phyloP scores from a whole-genome alignment of 2,888 invertebrate species.

The Brachyptera putata region DNA sequence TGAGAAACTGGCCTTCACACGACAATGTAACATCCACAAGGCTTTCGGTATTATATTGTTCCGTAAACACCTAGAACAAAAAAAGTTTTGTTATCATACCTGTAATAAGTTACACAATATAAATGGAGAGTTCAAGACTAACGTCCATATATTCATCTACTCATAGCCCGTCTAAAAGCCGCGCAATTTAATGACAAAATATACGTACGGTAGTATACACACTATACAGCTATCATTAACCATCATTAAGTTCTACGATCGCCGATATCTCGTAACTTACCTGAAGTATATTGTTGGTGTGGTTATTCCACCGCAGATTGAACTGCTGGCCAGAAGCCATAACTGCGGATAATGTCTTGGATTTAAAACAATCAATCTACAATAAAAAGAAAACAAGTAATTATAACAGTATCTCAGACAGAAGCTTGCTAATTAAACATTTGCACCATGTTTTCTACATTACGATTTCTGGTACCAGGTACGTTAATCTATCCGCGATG shows the following conservation, averaged over 20 bases:
- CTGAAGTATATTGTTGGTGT: constrained; percentile 48
- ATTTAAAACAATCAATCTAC: background rate
- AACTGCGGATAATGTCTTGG: too few relatives aligned
- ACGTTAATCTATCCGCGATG: too few relatives aligned
- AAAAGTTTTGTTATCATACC: background rate
- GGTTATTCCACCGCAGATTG: constrained; percentile 51
- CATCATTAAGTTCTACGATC: too few relatives aligned
- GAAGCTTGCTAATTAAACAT: background rate
- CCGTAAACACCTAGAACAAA: constrained; percentile 43
- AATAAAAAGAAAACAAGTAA: too few relatives aligned
- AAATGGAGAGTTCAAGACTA: too few relatives aligned
- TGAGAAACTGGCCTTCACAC: constrained; percentile 48
- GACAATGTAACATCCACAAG: constrained; percentile 49
- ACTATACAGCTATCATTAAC: too few relatives aligned
- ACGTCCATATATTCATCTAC: too few relatives aligned
- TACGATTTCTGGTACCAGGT: too few relatives aligned
- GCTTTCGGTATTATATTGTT: constrained; percentile 45
- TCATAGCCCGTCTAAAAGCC: too few relatives aligned
- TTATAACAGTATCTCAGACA: background rate
- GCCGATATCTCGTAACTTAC: too few relatives aligned
- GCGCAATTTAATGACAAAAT: too few relatives aligned
- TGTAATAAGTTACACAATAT: background rate
- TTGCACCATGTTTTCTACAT: background rate
- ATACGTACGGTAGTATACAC: too few relatives aligned
- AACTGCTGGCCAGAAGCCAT: constrained; percentile 42